phyloP scores from a whole-genome alignment of 1,140 invertebrate species.

The Pogonus chalceus region DNA sequence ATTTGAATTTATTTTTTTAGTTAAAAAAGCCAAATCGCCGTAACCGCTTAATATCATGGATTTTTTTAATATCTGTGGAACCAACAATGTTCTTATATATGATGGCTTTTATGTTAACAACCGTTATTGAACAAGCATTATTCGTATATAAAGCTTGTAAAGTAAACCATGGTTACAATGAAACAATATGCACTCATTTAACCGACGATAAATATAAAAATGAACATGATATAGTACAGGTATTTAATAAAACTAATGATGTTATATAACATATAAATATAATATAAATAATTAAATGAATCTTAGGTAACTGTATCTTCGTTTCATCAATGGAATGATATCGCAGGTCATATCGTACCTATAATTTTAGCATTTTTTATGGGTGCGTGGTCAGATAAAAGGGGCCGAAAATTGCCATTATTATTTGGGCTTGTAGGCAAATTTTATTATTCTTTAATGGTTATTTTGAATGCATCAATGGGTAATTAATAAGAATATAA shows the following conservation, averaged over 20 bases:
- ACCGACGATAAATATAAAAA: slow-evolving; percentile 38
- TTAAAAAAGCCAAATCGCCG: background rate
- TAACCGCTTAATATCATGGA: background rate
- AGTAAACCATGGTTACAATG: slow-evolving; percentile 53
- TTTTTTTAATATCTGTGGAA: slow-evolving; percentile 49
- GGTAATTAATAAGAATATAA: slow-evolving; percentile 20
- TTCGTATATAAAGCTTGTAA: slow-evolving; percentile 61
- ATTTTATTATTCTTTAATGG: slow-evolving; percentile 59
- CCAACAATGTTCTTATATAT: slow-evolving; percentile 70
- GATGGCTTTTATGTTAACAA: slow-evolving; percentile 69
- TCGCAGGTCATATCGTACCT: slow-evolving; percentile 56
- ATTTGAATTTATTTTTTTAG: background rate
- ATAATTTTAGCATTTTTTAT: slow-evolving; percentile 64
- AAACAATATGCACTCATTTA: slow-evolving; percentile 53
- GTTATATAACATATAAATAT: background rate
- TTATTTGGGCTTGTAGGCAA: slow-evolving; percentile 59
- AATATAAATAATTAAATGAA: background rate
- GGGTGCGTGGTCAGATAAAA: slow-evolving; percentile 64
- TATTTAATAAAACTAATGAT: slow-evolving; percentile 25
- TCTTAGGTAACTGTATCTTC: slow-evolving; percentile 53
- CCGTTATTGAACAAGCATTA: slow-evolving; percentile 65
- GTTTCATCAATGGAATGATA: slow-evolving; percentile 65
- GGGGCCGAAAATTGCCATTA: slow-evolving; percentile 56
- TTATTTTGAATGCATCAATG: slow-evolving; percentile 55
- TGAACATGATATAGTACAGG: slow-evolving; percentile 53